Base-by-base conservation (phyloP, 2,888 invertebrate genomes). In the Pecten maximus region DNA sequence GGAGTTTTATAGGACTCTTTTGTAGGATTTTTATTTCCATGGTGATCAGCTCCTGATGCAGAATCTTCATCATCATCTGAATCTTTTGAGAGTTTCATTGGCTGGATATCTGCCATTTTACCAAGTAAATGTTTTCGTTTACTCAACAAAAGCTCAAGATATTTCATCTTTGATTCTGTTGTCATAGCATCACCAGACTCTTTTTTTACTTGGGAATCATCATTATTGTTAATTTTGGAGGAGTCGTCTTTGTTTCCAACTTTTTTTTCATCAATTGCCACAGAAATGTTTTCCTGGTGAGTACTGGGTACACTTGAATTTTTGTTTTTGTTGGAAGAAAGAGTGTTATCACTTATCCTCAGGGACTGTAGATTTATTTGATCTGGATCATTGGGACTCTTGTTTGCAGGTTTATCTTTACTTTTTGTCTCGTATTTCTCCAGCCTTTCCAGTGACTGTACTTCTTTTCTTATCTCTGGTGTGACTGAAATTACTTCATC, bases 61-160 rank as follows among this genome's bases (percentile, higher is more conserved):
- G 74, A 74, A 28, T 23, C 23, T 4, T 60, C 60, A n/a, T 74
- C 74, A 35, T 74, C 74, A 35, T 48, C 50, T 40, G 48, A 50
- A 40, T 87, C 48, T 39, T 23, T 28, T 50, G 40, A n/a, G 19
- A 48, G 19, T 35, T 48, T 74, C n/a, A 54, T 44, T 12, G 91
- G 86, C 74, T 94, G 93, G 89, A 94, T 92, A 74, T 95, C 94
- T 35, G 93, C 94, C 93, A 96, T 93, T 90, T 94, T 93, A 44
- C 93, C 92, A 8, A 95, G 91, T 50, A 95, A 89, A 50, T 93
- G 89, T 92, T 95, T 95, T 88, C 94, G 93, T 90, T 92, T 94
- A 87, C 94, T 93, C 88, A 96, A 91, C 23, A 96, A 89, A 48
- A 92, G 92, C 94, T 95, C 94, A 48, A 96, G 89, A 91, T 94